Percentiles rank a stretch among this genome's conserved stretches.
These are phyloP conservation scores for Halcyon leucocephala DNA, from an alignment of 2,797 vertebrate genomes.

Conservation along the genomic window DNA sequence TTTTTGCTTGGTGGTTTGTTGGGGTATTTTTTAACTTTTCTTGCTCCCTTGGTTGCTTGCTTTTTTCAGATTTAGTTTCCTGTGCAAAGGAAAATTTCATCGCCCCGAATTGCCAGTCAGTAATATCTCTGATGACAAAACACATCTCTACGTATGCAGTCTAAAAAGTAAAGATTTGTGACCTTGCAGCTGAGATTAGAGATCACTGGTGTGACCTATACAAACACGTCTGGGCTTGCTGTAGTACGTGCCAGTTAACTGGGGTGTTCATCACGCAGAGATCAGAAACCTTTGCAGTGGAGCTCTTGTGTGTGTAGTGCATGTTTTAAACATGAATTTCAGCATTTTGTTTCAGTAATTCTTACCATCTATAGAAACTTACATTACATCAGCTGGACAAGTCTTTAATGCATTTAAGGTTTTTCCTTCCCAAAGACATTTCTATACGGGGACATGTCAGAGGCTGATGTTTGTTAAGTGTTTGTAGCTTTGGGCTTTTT, in stretches of 20 bases:
- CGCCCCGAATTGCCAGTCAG: not conserved
- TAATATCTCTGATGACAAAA: not conserved
- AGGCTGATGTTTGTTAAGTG: not conserved
- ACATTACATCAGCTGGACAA: no score
- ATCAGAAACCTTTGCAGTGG: not conserved
- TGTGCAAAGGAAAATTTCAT: not conserved
- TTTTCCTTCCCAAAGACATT: not conserved
- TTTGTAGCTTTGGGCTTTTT: not conserved
- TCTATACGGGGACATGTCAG: not conserved
- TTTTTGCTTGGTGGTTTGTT: not conserved
- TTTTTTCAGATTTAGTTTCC: not conserved
- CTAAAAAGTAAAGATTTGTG: not conserved
- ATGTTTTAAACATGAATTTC: not conserved
- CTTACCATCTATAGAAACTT: not conserved
- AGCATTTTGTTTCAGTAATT: not conserved
- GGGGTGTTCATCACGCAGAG: not conserved
- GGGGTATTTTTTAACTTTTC: not conserved
- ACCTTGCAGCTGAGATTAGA: not conserved
- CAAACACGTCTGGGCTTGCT: not conserved
- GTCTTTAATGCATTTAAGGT: not conserved
- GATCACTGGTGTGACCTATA: not conserved
- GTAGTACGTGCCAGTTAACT: no score
- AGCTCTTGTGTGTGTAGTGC: not conserved
- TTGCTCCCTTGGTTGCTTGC: not conserved
- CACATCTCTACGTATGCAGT: not conserved